Evolutionary conservation across 2,888 invertebrate genomes (phyloP).

Genomic region (Yponomeuta plumbellus): DNA sequence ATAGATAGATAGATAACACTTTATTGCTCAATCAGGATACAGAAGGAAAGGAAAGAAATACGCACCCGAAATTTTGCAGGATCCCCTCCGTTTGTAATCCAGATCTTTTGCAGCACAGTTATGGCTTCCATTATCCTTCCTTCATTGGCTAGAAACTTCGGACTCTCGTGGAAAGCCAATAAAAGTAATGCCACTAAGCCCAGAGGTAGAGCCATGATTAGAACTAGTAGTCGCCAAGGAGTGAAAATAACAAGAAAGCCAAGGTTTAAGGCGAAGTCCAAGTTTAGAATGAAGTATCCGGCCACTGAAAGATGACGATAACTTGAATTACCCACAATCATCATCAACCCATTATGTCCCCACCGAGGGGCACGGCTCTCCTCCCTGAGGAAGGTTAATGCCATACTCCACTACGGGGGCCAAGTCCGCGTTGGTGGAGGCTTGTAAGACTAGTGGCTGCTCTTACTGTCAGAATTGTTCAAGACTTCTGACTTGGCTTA

Average conservation of each 20-base stretch:
- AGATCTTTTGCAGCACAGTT: constrained; percentile 75
- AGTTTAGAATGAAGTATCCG: constrained; percentile 54
- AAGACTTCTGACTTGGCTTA: too few species aligned
- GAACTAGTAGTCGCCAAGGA: constrained; percentile 62
- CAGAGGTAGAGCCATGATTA: constrained; percentile 77
- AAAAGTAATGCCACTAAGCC: constrained; percentile 76
- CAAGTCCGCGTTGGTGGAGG: too few species aligned
- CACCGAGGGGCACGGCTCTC: too few species aligned
- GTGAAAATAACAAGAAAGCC: constrained; percentile 49
- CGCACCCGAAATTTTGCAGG: constrained; percentile 50
- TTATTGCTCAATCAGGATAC: too few species aligned
- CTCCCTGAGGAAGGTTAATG: too few species aligned
- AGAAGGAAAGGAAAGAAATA: neutral
- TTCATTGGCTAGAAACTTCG: constrained; percentile 83
- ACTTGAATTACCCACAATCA: too few species aligned
- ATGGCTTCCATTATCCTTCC: constrained; percentile 79
- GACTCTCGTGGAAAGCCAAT: constrained; percentile 80
- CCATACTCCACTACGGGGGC: too few species aligned
- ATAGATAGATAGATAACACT: too few species aligned
- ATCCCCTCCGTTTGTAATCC: constrained; percentile 68
- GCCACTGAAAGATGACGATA: constrained; percentile 40
- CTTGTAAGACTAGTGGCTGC: too few species aligned
- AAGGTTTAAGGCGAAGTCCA: constrained; percentile 48
- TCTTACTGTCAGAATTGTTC: too few species aligned
- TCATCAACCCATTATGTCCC: too few species aligned